These are phyloP conservation scores for Aricia agestis DNA, from an alignment of 1,140 invertebrate genomes.

Conservation along the genomic window DNA sequence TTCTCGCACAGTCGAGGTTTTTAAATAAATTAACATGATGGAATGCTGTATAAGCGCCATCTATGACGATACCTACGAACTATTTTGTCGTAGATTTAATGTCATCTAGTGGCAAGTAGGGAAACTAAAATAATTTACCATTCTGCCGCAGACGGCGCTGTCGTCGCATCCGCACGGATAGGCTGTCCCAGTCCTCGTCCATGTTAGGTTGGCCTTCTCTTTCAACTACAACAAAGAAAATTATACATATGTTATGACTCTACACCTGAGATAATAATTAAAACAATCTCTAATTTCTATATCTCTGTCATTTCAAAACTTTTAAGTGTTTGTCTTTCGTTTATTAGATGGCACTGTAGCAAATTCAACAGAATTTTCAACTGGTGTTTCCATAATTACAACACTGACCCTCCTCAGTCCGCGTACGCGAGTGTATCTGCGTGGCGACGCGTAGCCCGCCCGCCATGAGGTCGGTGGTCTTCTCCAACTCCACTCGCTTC, in stretches of 20 bases:
- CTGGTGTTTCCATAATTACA: neutral
- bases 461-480: conserved; percentile 85
- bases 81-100: neutral
- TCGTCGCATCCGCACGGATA: conserved; percentile 83
- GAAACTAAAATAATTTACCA: conserved; percentile 41
- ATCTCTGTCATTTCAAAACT: no score
- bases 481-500: conserved; percentile 83
- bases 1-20: no score
- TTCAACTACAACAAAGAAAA: conserved; percentile 52
- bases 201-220: conserved; percentile 80
- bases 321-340: no score
- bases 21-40: no score
- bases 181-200: conserved; percentile 85
- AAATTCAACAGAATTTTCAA: no score
- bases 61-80: conserved; percentile 27
- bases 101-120: conserved; percentile 39
- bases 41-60: conserved; percentile 32
- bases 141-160: conserved; percentile 76
- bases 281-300: no score
- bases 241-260: no score
- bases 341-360: no score
- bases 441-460: conserved; percentile 84
- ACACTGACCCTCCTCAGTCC: conserved; percentile 81
- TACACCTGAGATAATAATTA: no score
- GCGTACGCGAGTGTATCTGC: conserved; percentile 86